Conservation (phyloP, 1,140 invertebrate species). For the Centruroides sculpturatus region DNA sequence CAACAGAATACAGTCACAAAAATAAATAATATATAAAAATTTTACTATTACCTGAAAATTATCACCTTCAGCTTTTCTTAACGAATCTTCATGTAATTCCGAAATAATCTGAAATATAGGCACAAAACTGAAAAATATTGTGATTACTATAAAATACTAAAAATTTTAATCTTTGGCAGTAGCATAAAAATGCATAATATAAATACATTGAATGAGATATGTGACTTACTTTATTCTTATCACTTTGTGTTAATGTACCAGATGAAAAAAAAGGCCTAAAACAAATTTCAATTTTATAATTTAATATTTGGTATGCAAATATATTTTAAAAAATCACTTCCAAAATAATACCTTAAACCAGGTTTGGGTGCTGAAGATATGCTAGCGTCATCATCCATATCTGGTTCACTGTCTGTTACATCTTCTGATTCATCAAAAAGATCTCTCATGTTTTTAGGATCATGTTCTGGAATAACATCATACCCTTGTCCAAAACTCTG, state of each 20-base stretch:
- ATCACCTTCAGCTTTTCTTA: slow-evolving; percentile 9
- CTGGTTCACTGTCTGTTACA: slow-evolving; percentile 81
- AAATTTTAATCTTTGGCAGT: too few species aligned
- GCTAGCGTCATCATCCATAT: slow-evolving; percentile 79
- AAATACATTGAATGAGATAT: too few species aligned
- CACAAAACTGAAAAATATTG: too few species aligned
- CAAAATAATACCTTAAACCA: slow-evolving; percentile 44
- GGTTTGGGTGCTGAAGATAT: slow-evolving; percentile 93
- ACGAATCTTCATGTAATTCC: slow-evolving; percentile 11
- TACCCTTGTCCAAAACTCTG: slow-evolving; percentile 11
- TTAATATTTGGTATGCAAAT: too few species aligned
- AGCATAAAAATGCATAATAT: too few species aligned
- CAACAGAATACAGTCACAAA: too few species aligned
- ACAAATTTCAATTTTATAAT: slow-evolving; percentile 47
- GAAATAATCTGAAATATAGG: not conserved
- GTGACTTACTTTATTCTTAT: slow-evolving; percentile 1
- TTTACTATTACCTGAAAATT: too few species aligned
- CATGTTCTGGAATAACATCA: slow-evolving; percentile 35
- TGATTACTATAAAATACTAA: too few species aligned
- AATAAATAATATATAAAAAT: too few species aligned
- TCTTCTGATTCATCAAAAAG: slow-evolving; percentile 50
- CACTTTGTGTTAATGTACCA: slow-evolving; percentile 31
- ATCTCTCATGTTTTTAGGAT: slow-evolving; percentile 49
- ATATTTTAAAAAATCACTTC: not conserved
- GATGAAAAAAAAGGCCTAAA: slow-evolving; percentile 81